Evolutionary conservation across 2,797 vertebrate genomes (phyloP), one percentile per base, ranked within the genome.

Genomic region (Mus minutoides): DNA sequence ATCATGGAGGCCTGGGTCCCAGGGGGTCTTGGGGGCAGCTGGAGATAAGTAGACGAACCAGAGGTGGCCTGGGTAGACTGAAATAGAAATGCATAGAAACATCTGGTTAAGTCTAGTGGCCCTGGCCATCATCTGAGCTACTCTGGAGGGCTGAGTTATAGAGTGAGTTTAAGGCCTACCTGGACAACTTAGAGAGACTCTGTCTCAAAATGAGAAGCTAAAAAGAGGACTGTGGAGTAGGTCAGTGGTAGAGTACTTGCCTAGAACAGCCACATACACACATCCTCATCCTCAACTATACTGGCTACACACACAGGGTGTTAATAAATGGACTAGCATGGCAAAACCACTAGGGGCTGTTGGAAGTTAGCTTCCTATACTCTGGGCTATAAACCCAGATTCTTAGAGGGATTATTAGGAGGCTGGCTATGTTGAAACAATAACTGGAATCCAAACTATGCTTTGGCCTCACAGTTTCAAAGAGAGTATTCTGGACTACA

Each of bases 21-120:
- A 3, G 97, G 97, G 24, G 96, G 98, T 92, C 99, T 97, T 21
- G 99, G 99, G 64, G 99, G 99, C 84, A 99, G 97, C 96, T 98
- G 98, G 93, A 99, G 99, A 97, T 99, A 98, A 0, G 98, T 97
- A 16, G 98, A 92, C 21, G 97, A 95, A 21, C 94, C 97, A 34
- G 98, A 77, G 17, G 96, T 82, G 49, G n/a, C 78, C 97, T 97
- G 88, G 37, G 58, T 84, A 84, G 58, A 75, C 6, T 37, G 40
- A 95, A 95, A 88, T 24, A 21, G 40, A 95, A 95, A 88, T 24
- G 24, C 37, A 89, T 56, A 92, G 56, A 92, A 31, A 82, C 5
- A 24, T n/a, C 46, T 85, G 22, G 46, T n/a, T n/a, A 52, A 21
- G 19, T 16, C 3, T 46, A 22, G 11, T 76, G 71, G 37, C 3